Base-by-base conservation (phyloP, 2,888 invertebrate genomes). In the Spicauda simplicius region DNA sequence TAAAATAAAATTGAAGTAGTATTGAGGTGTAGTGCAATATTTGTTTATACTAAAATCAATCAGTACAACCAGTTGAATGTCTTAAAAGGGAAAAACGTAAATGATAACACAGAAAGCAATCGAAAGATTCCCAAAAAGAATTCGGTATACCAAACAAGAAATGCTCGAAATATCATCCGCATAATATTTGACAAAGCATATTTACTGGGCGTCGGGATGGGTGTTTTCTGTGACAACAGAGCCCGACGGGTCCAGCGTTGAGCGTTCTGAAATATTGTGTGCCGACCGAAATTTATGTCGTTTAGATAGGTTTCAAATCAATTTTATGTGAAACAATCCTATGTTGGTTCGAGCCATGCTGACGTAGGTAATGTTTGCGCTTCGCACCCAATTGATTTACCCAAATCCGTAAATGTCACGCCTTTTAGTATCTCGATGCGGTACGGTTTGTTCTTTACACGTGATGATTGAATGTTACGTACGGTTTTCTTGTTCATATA, bases 371-470 rank as follows among this genome's bases (percentile, higher is more conserved):
- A 79, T 85, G 87, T 89, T 87, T 85, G 84, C 82, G 76, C 71
- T 41, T 78, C 78, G 80, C 80, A 79, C 77, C 74, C 83, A 87
- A 89, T 88, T 87, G 88, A 88, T 88, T 89, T 85, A 86, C 89
- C 88, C 90, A 88, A 85, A 88, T 90, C 87, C 84, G 85, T 87
- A 84, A 84, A 86, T 84, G 88, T 88, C 88, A 86, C 79, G 78
- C 76, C 83, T 84, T 88, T 87, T 83, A 77, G 79, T 78, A 78
- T 45, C 45, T 76, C 78, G 54, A 48, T 25, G 41, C 19, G 55
- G 18, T 66, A n/a, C 10, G 45, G 48, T 59, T 59, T 45, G 45
- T 41, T 41, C 41, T 41, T 45, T n/a, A n/a, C 16, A 45, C 45
- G n/a, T n/a, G n/a, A n/a, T n/a, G 6, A 45, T 45, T 45, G 45